phyloP scores from a whole-genome alignment of 2,113 vertebrate species.

The Misgurnus mizolepis region DNA sequence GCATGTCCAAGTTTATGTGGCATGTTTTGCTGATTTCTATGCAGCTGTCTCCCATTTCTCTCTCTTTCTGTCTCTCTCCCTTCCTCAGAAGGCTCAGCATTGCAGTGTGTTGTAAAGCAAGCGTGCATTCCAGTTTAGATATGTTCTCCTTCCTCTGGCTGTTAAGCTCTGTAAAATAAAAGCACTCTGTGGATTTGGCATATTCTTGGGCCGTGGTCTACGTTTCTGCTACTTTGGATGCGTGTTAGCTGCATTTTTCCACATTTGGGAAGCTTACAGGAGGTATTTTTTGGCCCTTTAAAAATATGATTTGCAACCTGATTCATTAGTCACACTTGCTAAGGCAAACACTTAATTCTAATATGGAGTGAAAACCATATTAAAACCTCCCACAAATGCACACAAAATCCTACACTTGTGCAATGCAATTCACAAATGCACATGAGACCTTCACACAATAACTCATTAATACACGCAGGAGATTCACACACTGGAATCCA shows the following conservation, averaged over 20 bases:
- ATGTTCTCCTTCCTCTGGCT: slow-evolving; percentile 11
- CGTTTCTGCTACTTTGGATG: neutral
- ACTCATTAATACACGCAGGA: too few species aligned
- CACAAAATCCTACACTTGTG: too few species aligned
- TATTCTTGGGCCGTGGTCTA: slow-evolving; percentile 3
- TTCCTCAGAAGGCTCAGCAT: slow-evolving; percentile 20
- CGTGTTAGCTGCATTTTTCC: neutral
- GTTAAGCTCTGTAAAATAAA: neutral
- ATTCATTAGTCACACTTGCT: neutral
- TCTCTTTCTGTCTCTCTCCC: neutral
- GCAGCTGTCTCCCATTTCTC: neutral
- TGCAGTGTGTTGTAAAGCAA: neutral
- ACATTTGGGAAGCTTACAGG: neutral
- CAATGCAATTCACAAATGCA: too few species aligned
- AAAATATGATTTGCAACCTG: neutral
- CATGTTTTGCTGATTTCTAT: neutral
- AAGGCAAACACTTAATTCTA: neutral
- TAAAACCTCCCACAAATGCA: too few species aligned
- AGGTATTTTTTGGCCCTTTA: neutral
- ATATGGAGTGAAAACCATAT: too few species aligned
- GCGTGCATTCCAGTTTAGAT: slow-evolving; percentile 29
- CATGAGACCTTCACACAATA: too few species aligned
- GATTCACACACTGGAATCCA: too few species aligned
- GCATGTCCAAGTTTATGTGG: neutral
- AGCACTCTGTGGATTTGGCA: slow-evolving; percentile 5